Conservation (phyloP, 1,140 invertebrate genomes). For the Scaptodrosophila lebanonensis region DNA sequence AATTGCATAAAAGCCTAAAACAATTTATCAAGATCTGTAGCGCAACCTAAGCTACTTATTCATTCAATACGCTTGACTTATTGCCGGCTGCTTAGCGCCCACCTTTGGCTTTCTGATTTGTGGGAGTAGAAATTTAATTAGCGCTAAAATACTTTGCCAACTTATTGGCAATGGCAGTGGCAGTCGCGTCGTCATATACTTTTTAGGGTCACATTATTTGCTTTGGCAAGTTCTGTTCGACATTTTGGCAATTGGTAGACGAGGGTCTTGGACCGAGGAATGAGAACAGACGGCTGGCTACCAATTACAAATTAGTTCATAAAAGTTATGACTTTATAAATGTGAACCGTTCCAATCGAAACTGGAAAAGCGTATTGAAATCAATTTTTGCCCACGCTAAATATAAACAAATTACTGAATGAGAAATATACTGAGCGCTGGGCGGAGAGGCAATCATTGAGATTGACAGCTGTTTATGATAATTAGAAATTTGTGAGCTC, state of each 20-base stretch:
- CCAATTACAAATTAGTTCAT: conserved; percentile 36
- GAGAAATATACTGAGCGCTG: conserved; percentile 42
- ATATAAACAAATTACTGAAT: conserved; percentile 9
- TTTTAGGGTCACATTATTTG: conserved; percentile 57
- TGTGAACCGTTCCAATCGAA: conserved; percentile 41
- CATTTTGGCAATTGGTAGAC: too few relatives aligned
- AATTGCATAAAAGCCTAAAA: background rate
- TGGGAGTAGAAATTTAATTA: conserved; percentile 64
- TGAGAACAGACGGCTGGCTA: background rate
- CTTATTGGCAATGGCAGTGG: conserved; percentile 32
- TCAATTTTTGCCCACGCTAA: conserved; percentile 44
- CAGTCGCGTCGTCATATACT: conserved; percentile 52
- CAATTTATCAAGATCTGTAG: too few relatives aligned
- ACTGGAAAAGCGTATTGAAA: conserved; percentile 33
- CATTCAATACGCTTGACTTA: conserved; percentile 66
- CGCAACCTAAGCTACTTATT: too few relatives aligned
- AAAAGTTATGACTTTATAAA: conserved; percentile 52
- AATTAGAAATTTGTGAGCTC: too few relatives aligned
- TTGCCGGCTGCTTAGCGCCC: conserved; percentile 13
- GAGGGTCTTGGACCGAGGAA: conserved; percentile 12
- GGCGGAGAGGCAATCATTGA: too few relatives aligned
- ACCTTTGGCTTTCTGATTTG: conserved; percentile 33
- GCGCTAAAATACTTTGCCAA: conserved; percentile 53
- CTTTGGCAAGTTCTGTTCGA: conserved; percentile 18
- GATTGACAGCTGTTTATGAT: too few relatives aligned